Evolutionary conservation across 2,113 vertebrate species (phyloP), one percentile per base, ranked within the genome.

Genomic region (Murina feae): DNA sequence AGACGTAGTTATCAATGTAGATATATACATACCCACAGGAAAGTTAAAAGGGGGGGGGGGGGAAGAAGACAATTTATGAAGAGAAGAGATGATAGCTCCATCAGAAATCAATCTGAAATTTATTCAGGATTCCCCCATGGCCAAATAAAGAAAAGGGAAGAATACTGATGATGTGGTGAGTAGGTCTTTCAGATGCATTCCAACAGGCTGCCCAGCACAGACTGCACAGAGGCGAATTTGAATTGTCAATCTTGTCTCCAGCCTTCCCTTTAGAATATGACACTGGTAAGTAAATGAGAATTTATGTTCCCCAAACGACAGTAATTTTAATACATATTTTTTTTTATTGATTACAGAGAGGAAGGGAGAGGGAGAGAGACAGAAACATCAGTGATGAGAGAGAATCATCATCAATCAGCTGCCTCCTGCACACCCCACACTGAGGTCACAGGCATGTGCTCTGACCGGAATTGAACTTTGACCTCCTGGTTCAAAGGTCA

Each of bases 51-150:
- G 53, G 44, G 66, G 65, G n/a, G n/a, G n/a, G n/a, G 60, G 7
- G 25, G 66, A 95, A 81, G 10, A 86, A 90, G 58, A 87, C 78
- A 81, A 85, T 93, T 49, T 88, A 92, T 74, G 44, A 79, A 72
- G 35, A 94, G 44, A 79, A 63, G 39, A 93, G 71, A 80, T 65
- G 89, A 83, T 53, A 89, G 47, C 58, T 81, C 9, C 86, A 44
- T 83, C 86, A 95, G 44, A 30, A 96, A 93, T 30, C 58, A 89
- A 93, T 76, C 2, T 86, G 58, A 95, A 94, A 80, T 93, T 49
- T 96, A 92, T 90, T 92, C 55, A 82, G 81, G 35, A 85, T 76
- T 95, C 49, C 86, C 74, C 68, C 93, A 63, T 20, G 95, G 78
- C 76, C 88, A 85, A 55, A 92, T 83, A 55, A 84, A 92, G 90